These are phyloP conservation scores for Bombyx huttoni DNA, from an alignment of 2,888 invertebrate genomes.

Conservation along the genomic window DNA sequence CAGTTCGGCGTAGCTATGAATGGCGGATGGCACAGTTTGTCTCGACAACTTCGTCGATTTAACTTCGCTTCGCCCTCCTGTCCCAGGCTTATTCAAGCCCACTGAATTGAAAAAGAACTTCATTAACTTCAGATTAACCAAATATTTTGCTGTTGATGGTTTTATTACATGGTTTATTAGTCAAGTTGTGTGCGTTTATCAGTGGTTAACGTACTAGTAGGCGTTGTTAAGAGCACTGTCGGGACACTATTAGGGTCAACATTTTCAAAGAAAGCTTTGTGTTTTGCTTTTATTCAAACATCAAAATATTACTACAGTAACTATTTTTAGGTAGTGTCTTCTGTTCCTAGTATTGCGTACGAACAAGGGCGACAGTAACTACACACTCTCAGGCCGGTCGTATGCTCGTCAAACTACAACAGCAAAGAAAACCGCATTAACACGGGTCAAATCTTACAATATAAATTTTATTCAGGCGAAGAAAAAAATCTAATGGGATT, in stretches of 20 bases:
- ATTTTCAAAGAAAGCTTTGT: no score
- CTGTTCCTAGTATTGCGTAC: no score
- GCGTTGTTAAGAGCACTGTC: no score
- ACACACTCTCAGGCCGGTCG: no score
- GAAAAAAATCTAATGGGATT: conserved; percentile 2
- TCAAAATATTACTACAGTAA: no score
- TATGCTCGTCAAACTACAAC: no score
- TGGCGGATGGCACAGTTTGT: conserved; percentile 41
- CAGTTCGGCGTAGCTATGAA: conserved; percentile 33
- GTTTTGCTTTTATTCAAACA: no score
- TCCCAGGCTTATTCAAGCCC: conserved; percentile 21
- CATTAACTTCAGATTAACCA: conserved; percentile 2
- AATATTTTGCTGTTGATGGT: neutral
- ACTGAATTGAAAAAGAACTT: conserved; percentile 12
- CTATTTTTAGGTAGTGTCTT: no score
- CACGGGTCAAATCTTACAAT: neutral
- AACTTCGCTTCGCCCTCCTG: conserved; percentile 32
- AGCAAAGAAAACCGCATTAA: neutral
- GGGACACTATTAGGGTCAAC: no score
- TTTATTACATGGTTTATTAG: neutral
- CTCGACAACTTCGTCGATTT: conserved; percentile 48
- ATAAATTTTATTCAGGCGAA: neutral
- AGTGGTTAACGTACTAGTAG: no score
- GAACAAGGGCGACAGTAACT: no score
- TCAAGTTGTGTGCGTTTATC: neutral